Evolutionary conservation across 2,797 vertebrate genomes (phyloP).

Genomic region (Apodemus agrarius): DNA sequence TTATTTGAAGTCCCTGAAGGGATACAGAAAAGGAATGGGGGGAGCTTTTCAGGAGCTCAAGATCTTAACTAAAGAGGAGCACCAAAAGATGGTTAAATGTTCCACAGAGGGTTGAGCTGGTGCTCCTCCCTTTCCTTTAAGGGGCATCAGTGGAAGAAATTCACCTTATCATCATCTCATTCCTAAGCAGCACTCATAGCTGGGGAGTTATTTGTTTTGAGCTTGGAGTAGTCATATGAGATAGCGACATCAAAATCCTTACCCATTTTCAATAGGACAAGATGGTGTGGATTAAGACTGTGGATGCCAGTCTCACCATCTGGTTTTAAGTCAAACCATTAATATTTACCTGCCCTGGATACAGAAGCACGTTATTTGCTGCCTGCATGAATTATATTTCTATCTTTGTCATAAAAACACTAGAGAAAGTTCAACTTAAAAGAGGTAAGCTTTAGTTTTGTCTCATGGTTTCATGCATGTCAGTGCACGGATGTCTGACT

Average conservation of each 20-base stretch:
- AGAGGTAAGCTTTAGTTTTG: background rate
- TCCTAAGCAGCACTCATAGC: background rate
- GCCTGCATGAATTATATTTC: background rate
- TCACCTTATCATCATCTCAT: background rate
- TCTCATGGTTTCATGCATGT: background rate
- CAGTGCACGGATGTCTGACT: background rate
- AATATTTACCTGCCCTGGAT: background rate
- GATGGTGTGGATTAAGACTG: background rate
- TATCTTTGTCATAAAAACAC: background rate
- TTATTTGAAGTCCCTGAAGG: background rate
- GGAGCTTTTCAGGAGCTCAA: background rate
- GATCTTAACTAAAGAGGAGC: background rate
- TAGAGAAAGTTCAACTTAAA: background rate
- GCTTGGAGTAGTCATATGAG: background rate
- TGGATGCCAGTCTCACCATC: background rate
- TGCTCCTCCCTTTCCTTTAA: background rate
- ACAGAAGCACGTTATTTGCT: slow-evolving; percentile 1
- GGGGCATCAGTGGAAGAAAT: background rate
- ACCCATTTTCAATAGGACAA: background rate
- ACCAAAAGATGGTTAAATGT: background rate
- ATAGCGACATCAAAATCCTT: background rate
- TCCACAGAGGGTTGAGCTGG: background rate
- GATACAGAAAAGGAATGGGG: background rate
- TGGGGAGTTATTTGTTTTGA: background rate
- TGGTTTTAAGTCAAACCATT: slow-evolving; percentile 13